Evolutionary conservation across 2,888 invertebrate genomes (phyloP).

Genomic region (Eristalis pertinax): DNA sequence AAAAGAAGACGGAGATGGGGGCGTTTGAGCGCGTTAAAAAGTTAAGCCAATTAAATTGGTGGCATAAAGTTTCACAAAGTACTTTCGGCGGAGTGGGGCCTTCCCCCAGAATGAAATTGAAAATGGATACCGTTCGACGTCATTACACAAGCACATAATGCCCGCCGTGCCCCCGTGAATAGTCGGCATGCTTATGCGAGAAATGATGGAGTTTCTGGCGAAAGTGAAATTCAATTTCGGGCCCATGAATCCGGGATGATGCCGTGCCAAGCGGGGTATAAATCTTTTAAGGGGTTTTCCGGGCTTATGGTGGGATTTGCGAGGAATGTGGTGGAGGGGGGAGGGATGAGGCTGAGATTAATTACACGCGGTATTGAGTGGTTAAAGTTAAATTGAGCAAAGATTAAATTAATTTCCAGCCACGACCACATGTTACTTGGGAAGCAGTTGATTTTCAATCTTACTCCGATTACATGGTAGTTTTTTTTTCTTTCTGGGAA

Average conservation of each 20-base stretch:
- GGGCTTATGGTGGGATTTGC: neutral
- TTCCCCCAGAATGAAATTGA: constrained; percentile 15
- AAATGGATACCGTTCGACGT: constrained; percentile 16
- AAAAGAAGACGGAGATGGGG: neutral
- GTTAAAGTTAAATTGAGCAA: neutral
- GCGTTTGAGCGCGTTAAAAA: neutral
- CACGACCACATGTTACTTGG: neutral
- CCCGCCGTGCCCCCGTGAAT: neutral
- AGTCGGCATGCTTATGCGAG: neutral
- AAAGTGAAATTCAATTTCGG: constrained; percentile 10
- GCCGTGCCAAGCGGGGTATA: neutral
- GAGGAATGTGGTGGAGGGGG: neutral
- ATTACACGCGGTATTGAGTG: neutral
- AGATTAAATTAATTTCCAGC: neutral
- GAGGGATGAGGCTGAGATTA: neutral
- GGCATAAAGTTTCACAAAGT: constrained; percentile 31
- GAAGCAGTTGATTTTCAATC: no score
- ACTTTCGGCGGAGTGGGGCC: neutral
- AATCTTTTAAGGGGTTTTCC: neutral
- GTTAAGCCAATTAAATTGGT: constrained; percentile 35
- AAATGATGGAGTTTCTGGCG: constrained; percentile 1
- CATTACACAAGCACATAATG: neutral
- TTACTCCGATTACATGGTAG: no score
- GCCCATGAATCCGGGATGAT: neutral
- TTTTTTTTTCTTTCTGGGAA: no score